These are phyloP conservation scores for Nasonovia ribisnigri DNA, from an alignment of 2,888 invertebrate genomes.

Conservation along the genomic window DNA sequence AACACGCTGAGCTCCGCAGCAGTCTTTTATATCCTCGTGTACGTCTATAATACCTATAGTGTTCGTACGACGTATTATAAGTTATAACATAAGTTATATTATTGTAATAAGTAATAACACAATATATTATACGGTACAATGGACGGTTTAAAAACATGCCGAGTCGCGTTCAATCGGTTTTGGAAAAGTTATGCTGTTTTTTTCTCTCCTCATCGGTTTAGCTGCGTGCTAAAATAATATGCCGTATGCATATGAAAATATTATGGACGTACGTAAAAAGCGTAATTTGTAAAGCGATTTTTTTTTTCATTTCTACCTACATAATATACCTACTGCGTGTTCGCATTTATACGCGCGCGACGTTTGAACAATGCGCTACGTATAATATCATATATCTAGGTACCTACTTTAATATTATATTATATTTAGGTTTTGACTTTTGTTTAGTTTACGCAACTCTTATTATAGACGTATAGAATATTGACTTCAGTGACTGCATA, in stretches of 20 bases:
- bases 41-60: neutral
- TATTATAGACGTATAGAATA: neutral
- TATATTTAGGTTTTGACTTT: neutral
- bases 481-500: too few relatives aligned
- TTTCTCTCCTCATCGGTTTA: neutral
- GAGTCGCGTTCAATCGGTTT: conserved; percentile 10
- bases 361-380: neutral
- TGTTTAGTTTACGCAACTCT: neutral
- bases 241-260: neutral
- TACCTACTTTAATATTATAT: neutral
- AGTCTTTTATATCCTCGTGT: neutral
- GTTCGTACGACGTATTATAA: neutral
- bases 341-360: neutral
- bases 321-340: neutral
- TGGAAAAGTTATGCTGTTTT: neutral
- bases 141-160: neutral
- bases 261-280: neutral
- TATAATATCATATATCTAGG: too few relatives aligned
- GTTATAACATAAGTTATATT: neutral
- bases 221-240: neutral
- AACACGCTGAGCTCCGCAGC: neutral
- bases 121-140: neutral
- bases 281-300: neutral
- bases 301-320: neutral
- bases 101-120: neutral